These are phyloP conservation scores for Ips nitidus DNA, from an alignment of 1,140 invertebrate genomes.

Conservation along the genomic window DNA sequence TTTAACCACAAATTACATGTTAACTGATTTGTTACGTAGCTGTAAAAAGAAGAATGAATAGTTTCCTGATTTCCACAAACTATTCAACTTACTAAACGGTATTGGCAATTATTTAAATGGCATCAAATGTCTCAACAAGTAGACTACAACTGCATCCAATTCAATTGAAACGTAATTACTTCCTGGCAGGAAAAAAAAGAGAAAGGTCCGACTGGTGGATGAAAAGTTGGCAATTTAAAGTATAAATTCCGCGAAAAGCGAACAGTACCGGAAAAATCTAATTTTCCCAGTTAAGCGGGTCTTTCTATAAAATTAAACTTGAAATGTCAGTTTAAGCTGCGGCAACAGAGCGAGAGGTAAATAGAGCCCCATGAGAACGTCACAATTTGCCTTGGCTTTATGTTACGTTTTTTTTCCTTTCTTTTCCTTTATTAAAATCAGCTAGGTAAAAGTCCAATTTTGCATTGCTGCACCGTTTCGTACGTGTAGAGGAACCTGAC, in stretches of 20 bases:
- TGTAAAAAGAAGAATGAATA: neutral
- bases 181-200: neutral
- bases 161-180: conserved; percentile 10
- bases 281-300: conserved; percentile 19
- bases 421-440: no score
- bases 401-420: neutral
- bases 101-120: neutral
- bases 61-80: neutral
- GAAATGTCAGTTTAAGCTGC: conserved; percentile 18
- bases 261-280: conserved; percentile 16
- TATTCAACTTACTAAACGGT: neutral
- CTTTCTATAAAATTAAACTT: conserved; percentile 28
- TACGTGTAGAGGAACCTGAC: no score
- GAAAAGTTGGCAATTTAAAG: conserved; percentile 14
- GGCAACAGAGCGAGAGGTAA: conserved; percentile 21
- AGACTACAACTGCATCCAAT: neutral
- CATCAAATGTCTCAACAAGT: neutral
- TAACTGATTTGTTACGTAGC: no score
- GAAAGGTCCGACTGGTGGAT: neutral
- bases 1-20: no score
- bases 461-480: no score
- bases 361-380: conserved; percentile 16
- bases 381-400: conserved; percentile 16
- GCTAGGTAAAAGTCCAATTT: no score
- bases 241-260: conserved; percentile 11